A percentile compares a stretch with the other conserved stretches of the same genome.
phyloP scores from a whole-genome alignment of 1,140 invertebrate genomes.

The Ganaspis sp. region DNA sequence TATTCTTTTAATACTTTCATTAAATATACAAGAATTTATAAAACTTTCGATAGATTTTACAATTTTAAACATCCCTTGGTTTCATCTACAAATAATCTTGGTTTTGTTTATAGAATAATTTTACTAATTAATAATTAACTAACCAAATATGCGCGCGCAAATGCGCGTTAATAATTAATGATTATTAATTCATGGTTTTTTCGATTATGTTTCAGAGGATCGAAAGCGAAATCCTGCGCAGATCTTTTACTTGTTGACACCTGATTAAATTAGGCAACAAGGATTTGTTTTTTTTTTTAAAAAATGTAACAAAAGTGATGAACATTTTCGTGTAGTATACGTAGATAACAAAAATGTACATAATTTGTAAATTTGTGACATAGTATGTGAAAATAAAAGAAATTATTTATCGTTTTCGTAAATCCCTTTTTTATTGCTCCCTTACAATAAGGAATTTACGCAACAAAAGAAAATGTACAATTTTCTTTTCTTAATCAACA shows the following conservation, averaged over 20 bases:
- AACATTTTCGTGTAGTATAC: slow-evolving; percentile 29
- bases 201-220: slow-evolving; percentile 69
- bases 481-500: too few relatives aligned
- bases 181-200: too few relatives aligned
- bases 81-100: too few relatives aligned
- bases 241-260: slow-evolving; percentile 72
- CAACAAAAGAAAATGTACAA: too few relatives aligned
- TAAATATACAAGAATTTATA: slow-evolving; percentile 19
- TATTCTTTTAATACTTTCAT: slow-evolving; percentile 10
- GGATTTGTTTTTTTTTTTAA: too few relatives aligned
- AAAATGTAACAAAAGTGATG: slow-evolving; percentile 26
- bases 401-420: slow-evolving; percentile 59
- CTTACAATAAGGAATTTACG: not conserved
- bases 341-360: slow-evolving; percentile 59
- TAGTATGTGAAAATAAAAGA: slow-evolving; percentile 58
- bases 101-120: slow-evolving; percentile 32
- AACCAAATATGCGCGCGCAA: too few relatives aligned
- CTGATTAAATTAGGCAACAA: slow-evolving; percentile 48
- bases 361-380: slow-evolving; percentile 70
- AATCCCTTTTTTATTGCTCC: slow-evolving; percentile 19
- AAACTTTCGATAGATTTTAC: slow-evolving; percentile 21
- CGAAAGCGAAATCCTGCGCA: slow-evolving; percentile 76
- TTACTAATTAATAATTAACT: too few relatives aligned
- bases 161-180: too few relatives aligned
- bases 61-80: not conserved